Evolutionary conservation across 1,140 invertebrate genomes (phyloP).

Genomic region (Trichogramma pretiosum): DNA sequence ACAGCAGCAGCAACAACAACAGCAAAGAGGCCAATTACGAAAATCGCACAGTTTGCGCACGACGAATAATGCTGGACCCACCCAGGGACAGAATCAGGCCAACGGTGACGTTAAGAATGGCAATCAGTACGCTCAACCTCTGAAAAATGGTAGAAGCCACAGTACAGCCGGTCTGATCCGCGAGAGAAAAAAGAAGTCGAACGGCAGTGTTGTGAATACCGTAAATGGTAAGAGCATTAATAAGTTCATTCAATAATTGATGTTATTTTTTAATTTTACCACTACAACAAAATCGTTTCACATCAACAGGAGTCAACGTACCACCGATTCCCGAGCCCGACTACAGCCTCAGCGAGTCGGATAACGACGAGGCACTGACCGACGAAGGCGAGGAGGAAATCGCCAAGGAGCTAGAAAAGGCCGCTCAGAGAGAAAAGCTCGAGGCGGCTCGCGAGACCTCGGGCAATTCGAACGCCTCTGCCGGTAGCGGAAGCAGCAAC

Average conservation of each 20-base stretch:
- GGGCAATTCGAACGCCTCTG: slow-evolving; percentile 41
- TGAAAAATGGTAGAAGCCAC: slow-evolving; percentile 51
- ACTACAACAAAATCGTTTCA: too few species aligned
- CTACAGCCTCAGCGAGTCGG: slow-evolving; percentile 74
- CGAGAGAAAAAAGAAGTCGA: slow-evolving; percentile 42
- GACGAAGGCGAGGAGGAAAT: slow-evolving; percentile 53
- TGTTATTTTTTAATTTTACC: too few species aligned
- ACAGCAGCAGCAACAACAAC: slow-evolving; percentile 47
- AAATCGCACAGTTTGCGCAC: slow-evolving; percentile 35
- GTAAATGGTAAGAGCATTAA: too few species aligned
- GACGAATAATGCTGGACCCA: slow-evolving; percentile 34
- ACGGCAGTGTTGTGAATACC: too few species aligned
- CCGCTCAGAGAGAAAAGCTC: slow-evolving; percentile 37
- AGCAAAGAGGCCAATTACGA: slow-evolving; percentile 57
- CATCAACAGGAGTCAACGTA: too few species aligned
- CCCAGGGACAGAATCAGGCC: neutral
- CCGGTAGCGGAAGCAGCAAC: slow-evolving; percentile 43
- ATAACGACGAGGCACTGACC: slow-evolving; percentile 42
- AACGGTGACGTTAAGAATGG: slow-evolving; percentile 12
- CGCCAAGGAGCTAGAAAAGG: slow-evolving; percentile 41
- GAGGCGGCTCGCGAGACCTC: slow-evolving; percentile 41
- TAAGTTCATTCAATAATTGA: too few species aligned
- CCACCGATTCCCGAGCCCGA: slow-evolving; percentile 84
- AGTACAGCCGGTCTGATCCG: slow-evolving; percentile 44
- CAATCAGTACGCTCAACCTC: slow-evolving; percentile 61